These are phyloP conservation scores for Phrixothrix hirtus DNA, from an alignment of 2,888 invertebrate species.

Conservation along the genomic window DNA sequence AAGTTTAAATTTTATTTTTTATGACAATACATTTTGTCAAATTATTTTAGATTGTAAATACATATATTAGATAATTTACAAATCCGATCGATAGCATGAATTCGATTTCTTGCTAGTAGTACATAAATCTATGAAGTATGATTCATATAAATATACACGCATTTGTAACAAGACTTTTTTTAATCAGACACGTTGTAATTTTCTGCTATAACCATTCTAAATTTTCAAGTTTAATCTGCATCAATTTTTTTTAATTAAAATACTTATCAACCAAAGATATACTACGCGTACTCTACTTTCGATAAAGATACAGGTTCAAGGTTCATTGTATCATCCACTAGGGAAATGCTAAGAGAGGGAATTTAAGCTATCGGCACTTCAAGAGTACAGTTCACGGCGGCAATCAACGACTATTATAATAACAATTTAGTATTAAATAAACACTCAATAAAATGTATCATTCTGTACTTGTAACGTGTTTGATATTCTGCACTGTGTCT, in stretches of 20 bases:
- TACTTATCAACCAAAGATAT: constrained; percentile 24
- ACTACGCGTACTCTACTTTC: constrained; percentile 47
- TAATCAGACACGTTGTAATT: no score
- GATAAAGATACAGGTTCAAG: constrained; percentile 56
- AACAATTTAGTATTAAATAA: constrained; percentile 25
- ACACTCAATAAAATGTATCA: constrained; percentile 26
- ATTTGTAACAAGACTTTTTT: no score
- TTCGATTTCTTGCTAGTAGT: no score
- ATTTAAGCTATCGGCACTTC: constrained; percentile 47
- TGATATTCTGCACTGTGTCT: constrained; percentile 25
- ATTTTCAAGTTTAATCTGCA: not conserved
- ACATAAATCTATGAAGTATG: no score
- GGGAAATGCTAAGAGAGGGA: constrained; percentile 56
- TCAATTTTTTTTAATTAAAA: not conserved
- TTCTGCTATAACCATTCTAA: constrained; percentile 1
- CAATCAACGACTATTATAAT: constrained; percentile 33
- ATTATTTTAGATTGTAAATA: no score
- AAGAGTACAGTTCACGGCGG: constrained; percentile 50
- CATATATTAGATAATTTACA: no score
- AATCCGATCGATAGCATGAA: no score
- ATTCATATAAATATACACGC: no score
- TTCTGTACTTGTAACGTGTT: constrained; percentile 37
- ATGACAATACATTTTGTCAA: no score
- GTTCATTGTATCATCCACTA: constrained; percentile 56
- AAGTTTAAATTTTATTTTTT: no score